Evolutionary conservation across 35 echinoderm and acorn worm genomes (phyloP).

Genomic region (Amphiura filiformis): DNA sequence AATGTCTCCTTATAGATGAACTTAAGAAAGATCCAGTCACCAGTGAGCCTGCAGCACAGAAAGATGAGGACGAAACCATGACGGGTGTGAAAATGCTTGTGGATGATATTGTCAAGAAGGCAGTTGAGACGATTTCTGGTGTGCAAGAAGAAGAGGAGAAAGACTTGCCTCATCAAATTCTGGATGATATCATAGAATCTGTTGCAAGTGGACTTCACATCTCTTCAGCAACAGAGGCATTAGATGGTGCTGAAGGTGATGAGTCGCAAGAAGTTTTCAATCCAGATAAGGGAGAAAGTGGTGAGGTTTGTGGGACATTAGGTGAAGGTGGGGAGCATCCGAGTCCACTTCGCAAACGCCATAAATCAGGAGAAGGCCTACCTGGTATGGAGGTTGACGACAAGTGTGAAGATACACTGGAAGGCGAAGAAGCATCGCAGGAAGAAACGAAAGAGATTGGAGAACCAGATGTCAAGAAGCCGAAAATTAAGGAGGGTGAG

Average conservation of each 20-base stretch:
- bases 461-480: background rate
- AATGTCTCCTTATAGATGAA: background rate
- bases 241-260: background rate
- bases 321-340: background rate
- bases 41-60: background rate
- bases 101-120: background rate
- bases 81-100: background rate
- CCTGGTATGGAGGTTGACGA: background rate
- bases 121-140: background rate
- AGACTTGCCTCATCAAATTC: background rate
- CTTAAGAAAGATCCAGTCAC: background rate
- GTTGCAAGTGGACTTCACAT: background rate
- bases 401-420: background rate
- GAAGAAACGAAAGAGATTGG: background rate
- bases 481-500: background rate
- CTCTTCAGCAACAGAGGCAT: background rate
- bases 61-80: conserved; percentile 1
- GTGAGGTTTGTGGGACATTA: too few relatives aligned
- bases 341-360: background rate
- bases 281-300: too few relatives aligned
- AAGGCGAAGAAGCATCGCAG: background rate
- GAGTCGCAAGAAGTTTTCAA: too few relatives aligned
- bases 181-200: background rate
- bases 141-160: background rate
- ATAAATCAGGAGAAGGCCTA: background rate